Percentiles rank a stretch among this genome's conserved stretches.
Conservation (phyloP, 92 coral and sea anemone genomes). For the Heteractis magnifica region DNA sequence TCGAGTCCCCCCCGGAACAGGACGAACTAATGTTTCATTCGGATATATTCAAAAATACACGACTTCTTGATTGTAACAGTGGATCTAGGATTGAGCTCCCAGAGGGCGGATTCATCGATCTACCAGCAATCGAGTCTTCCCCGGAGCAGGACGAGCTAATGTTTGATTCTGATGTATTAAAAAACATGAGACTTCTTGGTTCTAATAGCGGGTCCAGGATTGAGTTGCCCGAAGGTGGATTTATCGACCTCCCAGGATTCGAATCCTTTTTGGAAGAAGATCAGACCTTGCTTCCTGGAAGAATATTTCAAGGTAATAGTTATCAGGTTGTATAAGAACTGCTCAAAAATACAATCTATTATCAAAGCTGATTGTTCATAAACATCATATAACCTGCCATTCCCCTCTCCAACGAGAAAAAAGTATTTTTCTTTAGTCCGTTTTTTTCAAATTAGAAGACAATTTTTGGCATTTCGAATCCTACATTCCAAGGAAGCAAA, state of each 20-base stretch:
- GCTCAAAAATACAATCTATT: too few relatives aligned
- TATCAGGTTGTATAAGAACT: too few relatives aligned
- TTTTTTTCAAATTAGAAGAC: too few relatives aligned
- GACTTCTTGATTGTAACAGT: constrained; percentile 9
- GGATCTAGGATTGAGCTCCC: constrained; percentile 33
- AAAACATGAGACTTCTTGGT: neutral
- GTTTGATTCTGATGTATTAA: constrained; percentile 3
- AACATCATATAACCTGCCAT: too few relatives aligned
- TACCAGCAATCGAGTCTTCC: constrained; percentile 26
- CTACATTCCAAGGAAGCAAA: too few relatives aligned
- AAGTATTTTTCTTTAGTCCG: too few relatives aligned
- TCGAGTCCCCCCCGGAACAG: neutral
- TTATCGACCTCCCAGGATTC: constrained; percentile 4
- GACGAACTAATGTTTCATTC: neutral
- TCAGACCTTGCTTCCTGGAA: too few relatives aligned
- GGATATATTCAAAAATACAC: neutral
- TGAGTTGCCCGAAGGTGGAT: constrained; percentile 14
- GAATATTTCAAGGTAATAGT: constrained; percentile 20
- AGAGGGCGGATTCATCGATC: constrained; percentile 41
- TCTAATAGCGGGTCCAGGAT: constrained; percentile 2
- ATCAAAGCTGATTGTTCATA: too few relatives aligned
- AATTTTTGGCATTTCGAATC: too few relatives aligned
- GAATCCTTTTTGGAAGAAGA: neutral
- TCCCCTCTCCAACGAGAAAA: too few relatives aligned
- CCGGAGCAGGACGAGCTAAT: constrained; percentile 7